These are phyloP conservation scores for Astreopora myriophthalma DNA, from an alignment of 64 coral and sea anemone genomes.

Conservation along the genomic window DNA sequence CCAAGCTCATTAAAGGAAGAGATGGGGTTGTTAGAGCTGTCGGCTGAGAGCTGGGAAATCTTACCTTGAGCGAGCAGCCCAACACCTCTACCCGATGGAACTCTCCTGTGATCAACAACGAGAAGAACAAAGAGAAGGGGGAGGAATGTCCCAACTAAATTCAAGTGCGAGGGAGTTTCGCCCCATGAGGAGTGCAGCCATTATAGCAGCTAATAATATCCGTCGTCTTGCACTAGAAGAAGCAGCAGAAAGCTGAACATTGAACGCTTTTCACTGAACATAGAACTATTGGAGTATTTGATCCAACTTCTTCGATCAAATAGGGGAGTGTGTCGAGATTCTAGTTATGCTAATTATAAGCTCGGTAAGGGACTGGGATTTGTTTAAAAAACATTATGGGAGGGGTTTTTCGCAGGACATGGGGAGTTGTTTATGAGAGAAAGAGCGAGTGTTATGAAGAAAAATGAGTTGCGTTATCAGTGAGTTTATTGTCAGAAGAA, in stretches of 20 bases:
- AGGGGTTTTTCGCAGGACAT: too few species aligned
- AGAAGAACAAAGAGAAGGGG: neutral
- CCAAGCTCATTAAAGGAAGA: neutral
- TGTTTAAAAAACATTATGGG: too few species aligned
- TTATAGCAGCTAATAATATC: neutral
- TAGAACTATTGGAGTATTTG: neutral
- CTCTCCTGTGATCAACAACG: neutral
- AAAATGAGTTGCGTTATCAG: too few species aligned
- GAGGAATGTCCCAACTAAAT: neutral
- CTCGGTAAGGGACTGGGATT: too few species aligned
- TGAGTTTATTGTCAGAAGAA: too few species aligned
- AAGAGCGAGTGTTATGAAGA: too few species aligned
- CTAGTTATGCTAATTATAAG: neutral
- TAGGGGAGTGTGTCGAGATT: neutral
- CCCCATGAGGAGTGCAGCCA: neutral
- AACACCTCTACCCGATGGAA: neutral
- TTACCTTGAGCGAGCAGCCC: neutral
- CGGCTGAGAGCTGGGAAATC: neutral
- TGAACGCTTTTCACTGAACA: neutral
- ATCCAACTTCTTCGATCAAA: neutral
- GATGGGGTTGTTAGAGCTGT: conserved; percentile 6
- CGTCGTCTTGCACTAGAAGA: neutral
- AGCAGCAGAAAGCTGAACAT: neutral
- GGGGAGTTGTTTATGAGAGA: too few species aligned
- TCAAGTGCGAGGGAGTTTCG: neutral